phyloP scores from a whole-genome alignment of 37 sponge, comb jelly and placozoan species.

The Halisarca cf. caerulea region DNA sequence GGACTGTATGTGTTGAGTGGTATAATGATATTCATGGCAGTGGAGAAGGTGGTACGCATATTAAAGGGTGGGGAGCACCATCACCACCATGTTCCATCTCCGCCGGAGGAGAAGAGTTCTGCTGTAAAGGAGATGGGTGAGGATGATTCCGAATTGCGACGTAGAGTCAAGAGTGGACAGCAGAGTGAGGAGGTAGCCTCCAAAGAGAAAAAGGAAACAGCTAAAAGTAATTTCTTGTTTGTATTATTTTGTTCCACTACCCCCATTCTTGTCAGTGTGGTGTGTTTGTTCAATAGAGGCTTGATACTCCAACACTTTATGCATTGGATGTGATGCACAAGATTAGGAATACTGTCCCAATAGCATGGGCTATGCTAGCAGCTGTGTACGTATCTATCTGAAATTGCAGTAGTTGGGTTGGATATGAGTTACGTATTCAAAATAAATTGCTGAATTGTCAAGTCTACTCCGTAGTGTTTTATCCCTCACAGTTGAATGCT shows the following conservation, averaged over 20 bases:
- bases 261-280: no score
- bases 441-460: no score
- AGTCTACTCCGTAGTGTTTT: no score
- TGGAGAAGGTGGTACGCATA: slow-evolving; percentile 85
- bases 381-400: no score
- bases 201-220: no score
- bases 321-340: background rate
- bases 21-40: slow-evolving; percentile 81
- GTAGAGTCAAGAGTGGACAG: background rate
- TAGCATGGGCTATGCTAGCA: no score
- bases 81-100: background rate
- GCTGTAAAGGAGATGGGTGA: background rate
- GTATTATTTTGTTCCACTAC: no score
- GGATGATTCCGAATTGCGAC: background rate
- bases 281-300: background rate
- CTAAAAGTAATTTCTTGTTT: no score
- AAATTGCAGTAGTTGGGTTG: no score
- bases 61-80: slow-evolving; percentile 73
- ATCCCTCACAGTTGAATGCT: no score
- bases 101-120: background rate
- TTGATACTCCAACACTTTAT: background rate
- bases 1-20: slow-evolving; percentile 91
- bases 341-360: no score
- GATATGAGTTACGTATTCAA: no score
- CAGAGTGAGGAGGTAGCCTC: background rate